Base-by-base conservation (phyloP, 2,797 vertebrate genomes). In the Columba guinea region DNA sequence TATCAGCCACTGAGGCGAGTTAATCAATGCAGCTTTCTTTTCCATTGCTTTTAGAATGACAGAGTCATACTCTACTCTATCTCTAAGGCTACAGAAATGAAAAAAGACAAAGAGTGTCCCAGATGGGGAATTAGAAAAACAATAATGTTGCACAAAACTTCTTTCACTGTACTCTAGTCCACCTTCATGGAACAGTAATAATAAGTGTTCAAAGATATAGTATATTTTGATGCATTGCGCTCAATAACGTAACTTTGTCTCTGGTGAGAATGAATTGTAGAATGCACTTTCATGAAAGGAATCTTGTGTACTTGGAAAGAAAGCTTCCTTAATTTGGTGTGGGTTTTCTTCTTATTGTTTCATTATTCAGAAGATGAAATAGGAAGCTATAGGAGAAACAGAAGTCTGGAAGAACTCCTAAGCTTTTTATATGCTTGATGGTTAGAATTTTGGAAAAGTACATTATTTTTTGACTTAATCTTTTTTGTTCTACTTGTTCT, bases 401-500 rank as follows among this genome's bases (percentile, higher is more conserved):
- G 14, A 19, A 79, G 58, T 83, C 27, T 80, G 68, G 34, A 79
- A 79, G 14, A 80, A 56, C 13, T 53, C 52, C 48, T 60, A 89
- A 94, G 34, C 2, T 82, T 81, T 95, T 87, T 79, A 34, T 56
- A 39, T 91, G 64, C 26, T 80, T 44, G 84, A 35, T 70, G 49
- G 44, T 63, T 78, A 63, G 34, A 90, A 64, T 79, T 84, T 82
- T 83, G 37, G 65, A 93, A 71, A 90, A 78, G 5, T 41, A 14
- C 11, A 37, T 92, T 88, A 48, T 69, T 84, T 94, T 96, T 44
- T 77, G 8, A 94, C 95, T 92, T 51, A 83, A 41, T 91, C 30
- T 90, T 88, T 96, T 91, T 69, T 96, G 62, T 93, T 96, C 94
- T 93, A 37, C 12, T 37, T 37, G 37, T 37, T 37, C 37, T 37